Percentiles rank a stretch among this genome's conserved stretches.
These are phyloP conservation scores for Lordiphosa andalusiaca DNA, from an alignment of 2,888 invertebrate species.

Conservation along the genomic window DNA sequence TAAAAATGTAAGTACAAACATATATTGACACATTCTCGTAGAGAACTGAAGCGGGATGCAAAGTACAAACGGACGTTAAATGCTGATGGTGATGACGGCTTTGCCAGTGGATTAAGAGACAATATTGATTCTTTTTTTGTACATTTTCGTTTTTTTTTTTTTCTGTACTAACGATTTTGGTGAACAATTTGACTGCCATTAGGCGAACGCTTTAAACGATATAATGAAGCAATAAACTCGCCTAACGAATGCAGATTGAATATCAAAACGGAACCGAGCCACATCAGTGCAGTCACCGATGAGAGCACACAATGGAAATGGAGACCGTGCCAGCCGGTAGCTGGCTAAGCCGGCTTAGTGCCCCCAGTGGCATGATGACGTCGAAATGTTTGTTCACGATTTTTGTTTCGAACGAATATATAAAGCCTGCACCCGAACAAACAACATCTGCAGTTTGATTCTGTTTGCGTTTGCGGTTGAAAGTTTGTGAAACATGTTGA, in stretches of 20 bases:
- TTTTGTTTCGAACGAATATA: slow-evolving; percentile 33
- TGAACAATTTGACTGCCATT: slow-evolving; percentile 39
- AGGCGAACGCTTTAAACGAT: slow-evolving; percentile 46
- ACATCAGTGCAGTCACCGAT: slow-evolving; percentile 28
- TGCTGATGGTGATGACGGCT: slow-evolving; percentile 19
- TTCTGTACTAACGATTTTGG: slow-evolving; percentile 21
- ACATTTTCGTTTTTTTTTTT: slow-evolving; percentile 1
- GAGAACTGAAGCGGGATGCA: slow-evolving; percentile 9
- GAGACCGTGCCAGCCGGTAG: not conserved
- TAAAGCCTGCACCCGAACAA: slow-evolving; percentile 35
- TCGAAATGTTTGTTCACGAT: slow-evolving; percentile 24
- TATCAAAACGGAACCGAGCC: slow-evolving; percentile 43
- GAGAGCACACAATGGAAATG: slow-evolving; percentile 9
- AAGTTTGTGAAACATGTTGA: slow-evolving; percentile 41
- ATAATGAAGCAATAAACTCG: slow-evolving; percentile 57
- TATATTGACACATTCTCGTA: slow-evolving; percentile 6
- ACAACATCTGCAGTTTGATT: slow-evolving; percentile 44
- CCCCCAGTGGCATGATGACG: slow-evolving; percentile 19
- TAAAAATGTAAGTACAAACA: slow-evolving; percentile 16
- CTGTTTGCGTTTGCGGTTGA: slow-evolving; percentile 26
- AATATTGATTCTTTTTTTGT: slow-evolving; percentile 33
- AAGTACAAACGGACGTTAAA: slow-evolving; percentile 8
- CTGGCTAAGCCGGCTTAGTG: slow-evolving; percentile 14
- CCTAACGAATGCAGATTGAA: slow-evolving; percentile 55
- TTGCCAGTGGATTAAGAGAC: slow-evolving; percentile 55